A percentile compares a stretch with the other conserved stretches of the same genome.
Evolutionary conservation across 2,113 vertebrate species (phyloP).

Genomic region (Miniopterus natalensis): DNA sequence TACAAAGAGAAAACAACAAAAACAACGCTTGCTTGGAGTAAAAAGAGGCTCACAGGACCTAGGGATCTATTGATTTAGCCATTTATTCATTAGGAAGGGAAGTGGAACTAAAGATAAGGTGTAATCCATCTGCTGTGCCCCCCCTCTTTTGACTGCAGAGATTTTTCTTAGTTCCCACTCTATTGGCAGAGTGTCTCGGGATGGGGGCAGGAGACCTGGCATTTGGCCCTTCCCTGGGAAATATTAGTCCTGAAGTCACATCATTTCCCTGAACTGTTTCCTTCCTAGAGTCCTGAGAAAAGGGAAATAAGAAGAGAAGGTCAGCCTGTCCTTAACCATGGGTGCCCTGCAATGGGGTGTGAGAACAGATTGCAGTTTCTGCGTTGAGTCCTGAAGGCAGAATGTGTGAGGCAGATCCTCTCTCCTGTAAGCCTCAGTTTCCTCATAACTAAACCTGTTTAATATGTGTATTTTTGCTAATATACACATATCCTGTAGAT

Average conservation of each 20-base stretch:
- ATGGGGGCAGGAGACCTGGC: not conserved
- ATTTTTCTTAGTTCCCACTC: constrained; percentile 70
- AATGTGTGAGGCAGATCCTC: not conserved
- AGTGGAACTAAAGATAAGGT: constrained; percentile 62
- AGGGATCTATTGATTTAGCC: constrained; percentile 71
- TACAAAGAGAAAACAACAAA: not conserved
- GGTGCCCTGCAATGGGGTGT: not conserved
- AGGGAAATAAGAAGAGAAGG: not conserved
- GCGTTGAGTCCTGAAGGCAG: not conserved
- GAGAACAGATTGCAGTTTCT: not conserved
- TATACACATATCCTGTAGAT: not conserved
- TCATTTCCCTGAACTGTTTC: not conserved
- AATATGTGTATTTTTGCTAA: not conserved
- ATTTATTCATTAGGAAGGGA: constrained; percentile 72
- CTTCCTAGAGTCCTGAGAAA: not conserved
- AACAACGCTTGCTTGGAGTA: constrained; percentile 27
- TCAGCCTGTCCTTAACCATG: not conserved
- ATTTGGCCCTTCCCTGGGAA: constrained; percentile 7
- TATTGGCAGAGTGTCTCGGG: constrained; percentile 29
- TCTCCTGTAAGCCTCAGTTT: not conserved
- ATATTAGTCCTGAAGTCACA: not conserved
- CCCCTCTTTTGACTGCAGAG: constrained; percentile 36
- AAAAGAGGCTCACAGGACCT: not conserved
- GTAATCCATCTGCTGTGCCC: constrained; percentile 45
- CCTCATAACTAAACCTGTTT: not conserved